These are phyloP conservation scores for Cydia pomonella DNA, from an alignment of 1,140 invertebrate genomes.

Conservation along the genomic window DNA sequence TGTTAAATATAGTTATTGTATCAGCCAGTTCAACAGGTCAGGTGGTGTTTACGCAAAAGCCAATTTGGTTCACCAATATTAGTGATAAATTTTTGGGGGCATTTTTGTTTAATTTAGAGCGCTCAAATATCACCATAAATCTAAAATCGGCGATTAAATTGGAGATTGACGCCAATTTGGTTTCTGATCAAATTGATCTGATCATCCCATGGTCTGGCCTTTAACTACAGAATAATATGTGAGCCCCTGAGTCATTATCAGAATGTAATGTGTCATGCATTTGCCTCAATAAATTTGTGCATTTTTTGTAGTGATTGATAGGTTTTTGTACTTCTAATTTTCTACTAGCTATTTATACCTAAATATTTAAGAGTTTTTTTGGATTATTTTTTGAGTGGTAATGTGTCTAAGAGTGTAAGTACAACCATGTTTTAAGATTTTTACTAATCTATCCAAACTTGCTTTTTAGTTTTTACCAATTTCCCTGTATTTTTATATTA, in stretches of 20 bases:
- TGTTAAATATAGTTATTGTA: neutral
- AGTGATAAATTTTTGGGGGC: too few relatives aligned
- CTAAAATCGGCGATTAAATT: too few relatives aligned
- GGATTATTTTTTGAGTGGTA: neutral
- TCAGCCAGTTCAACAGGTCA: too few relatives aligned
- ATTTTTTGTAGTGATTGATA: too few relatives aligned
- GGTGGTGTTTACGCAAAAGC: too few relatives aligned
- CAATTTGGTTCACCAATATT: too few relatives aligned
- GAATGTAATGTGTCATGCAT: neutral
- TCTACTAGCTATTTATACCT: neutral
- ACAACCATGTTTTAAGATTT: slow-evolving; percentile 3
- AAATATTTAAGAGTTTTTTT: neutral
- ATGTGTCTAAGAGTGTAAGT: neutral
- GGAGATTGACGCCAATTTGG: too few relatives aligned
- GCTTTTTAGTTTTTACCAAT: neutral
- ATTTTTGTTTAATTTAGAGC: too few relatives aligned
- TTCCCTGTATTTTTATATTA: neutral
- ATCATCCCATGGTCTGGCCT: too few relatives aligned
- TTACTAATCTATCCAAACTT: neutral
- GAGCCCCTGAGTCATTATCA: too few relatives aligned
- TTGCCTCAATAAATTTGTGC: neutral
- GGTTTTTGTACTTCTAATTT: neutral
- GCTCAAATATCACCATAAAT: too few relatives aligned
- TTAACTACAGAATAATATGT: neutral
- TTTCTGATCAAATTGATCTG: too few relatives aligned